Base-by-base conservation (phyloP, 64 coral and sea anemone genomes). In the Montipora efflorescens region DNA sequence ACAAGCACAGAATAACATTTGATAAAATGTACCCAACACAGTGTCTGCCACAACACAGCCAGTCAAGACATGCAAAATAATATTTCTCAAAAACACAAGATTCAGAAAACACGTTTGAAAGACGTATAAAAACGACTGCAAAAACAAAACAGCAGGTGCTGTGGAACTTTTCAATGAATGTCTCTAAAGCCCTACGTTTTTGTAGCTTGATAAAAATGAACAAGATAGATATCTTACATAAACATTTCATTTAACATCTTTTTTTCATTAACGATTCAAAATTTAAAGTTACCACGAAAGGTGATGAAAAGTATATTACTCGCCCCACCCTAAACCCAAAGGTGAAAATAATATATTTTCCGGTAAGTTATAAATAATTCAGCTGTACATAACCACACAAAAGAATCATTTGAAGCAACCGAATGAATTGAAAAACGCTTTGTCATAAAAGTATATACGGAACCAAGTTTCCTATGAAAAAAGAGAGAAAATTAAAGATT, bases 331-430 rank as follows among this genome's bases (percentile, higher is more conserved):
- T 61, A 48, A 72, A 48, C 18, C 8, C 16, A 78, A 9, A 21
- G 82, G n/a, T n/a, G 11, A 86, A 71, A 86, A 85, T 25, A 85
- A 70, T 71, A 67, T 69, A 86, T 70, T 71, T 50, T 48, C 62
- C 67, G 82, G 64, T 28, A n/a, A 84, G 62, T 86, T 71, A 86
- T 86, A 70, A 86, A 86, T 86, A 86, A 86, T 86, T 86, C 62
- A 86, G 66, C 45, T 47, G 67, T 18, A 49, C 82, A 71, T n/a
- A 69, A 84, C 68, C 62, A 69, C 55, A 86, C 18, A 71, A 70
- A 86, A 72, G 23, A 86, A 86, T 86, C 13, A 86, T 86, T 48
- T 20, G 43, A 86, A n/a, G 19, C 82, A 86, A 86, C 44, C 66
- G 82, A 36, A 48, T 78, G 76, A 78, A 78, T 71, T 78, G 47